Evolutionary conservation across 1,140 invertebrate genomes (phyloP), one percentile per base, ranked within the genome.

Genomic region (Dendroctonus valens): DNA sequence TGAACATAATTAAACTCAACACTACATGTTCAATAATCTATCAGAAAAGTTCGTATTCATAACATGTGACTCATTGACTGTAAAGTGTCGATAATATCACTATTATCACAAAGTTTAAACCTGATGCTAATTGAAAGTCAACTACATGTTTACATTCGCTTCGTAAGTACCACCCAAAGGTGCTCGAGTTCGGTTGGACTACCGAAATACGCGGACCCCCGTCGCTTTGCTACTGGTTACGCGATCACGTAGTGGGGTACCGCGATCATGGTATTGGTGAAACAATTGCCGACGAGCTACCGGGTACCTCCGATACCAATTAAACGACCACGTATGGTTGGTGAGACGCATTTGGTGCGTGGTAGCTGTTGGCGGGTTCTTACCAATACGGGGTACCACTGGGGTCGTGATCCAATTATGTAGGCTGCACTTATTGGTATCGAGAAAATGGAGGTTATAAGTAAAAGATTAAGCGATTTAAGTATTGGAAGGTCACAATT

Each of bases 281-380:
- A 67, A 72, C 69, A 72, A 72, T 70, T 62, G 69, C 57, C 49
- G 39, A 53, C 54, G 51, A 59, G 71, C 71, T 72, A 72, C 71
- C 70, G 71, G 71, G 69, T 70, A 70, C 62, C 64, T 59, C 63
- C 52, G 58, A 49, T 49, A 69, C 71, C 69, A 72, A 70, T 72
- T 70, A 65, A 70, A 63, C 54, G 58, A 57, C 58, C 41, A 42
- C 65, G 44, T 58, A 41, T 40, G 44, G 51, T 41, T 26, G 15
- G 63, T 64, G 55, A 59, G 50, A 40, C 64, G 46, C 12, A 64
- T 51, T 26, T 7, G 11, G 14, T 55, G 53, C 65, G 64, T 54
- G 46, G 54, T 62, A 11, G 53, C 53, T 39, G n/a, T 39, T 26
- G 53, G 53, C 53, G 4, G 26, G 38, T 55, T 55, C 38, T 37